Evolutionary conservation across 2,888 invertebrate species (phyloP).

Genomic region (Hirtodrosophila confusa): DNA sequence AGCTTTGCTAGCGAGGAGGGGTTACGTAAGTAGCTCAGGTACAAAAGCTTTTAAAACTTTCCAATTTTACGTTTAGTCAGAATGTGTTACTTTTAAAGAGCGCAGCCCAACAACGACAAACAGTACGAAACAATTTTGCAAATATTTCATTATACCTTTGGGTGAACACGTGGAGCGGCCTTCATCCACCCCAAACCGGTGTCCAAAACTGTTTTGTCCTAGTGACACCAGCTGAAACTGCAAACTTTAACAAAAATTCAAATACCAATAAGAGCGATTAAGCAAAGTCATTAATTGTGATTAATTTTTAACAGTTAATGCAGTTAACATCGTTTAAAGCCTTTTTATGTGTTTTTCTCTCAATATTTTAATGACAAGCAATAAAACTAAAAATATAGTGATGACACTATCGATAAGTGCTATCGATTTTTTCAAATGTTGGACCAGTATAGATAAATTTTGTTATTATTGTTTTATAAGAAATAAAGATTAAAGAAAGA

Average conservation of each 20-base stretch:
- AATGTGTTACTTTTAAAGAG: conserved; percentile 26
- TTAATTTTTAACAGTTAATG: too few species aligned
- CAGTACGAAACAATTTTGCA: conserved; percentile 30
- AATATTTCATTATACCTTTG: conserved; percentile 13
- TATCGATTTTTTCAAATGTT: too few species aligned
- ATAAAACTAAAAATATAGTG: too few species aligned
- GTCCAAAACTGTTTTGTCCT: background rate
- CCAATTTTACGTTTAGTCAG: conserved; percentile 57
- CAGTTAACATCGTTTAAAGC: too few species aligned
- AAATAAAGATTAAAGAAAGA: too few species aligned
- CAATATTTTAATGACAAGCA: too few species aligned
- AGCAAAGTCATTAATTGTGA: too few species aligned
- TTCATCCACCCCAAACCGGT: background rate
- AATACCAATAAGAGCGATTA: too few species aligned
- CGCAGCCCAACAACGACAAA: conserved; percentile 6
- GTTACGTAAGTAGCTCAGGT: conserved; percentile 55
- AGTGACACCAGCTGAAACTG: conserved; percentile 7
- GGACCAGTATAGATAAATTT: too few species aligned
- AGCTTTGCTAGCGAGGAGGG: conserved; percentile 16
- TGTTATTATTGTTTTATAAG: too few species aligned
- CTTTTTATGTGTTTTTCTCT: too few species aligned
- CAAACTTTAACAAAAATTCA: background rate
- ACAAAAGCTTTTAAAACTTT: conserved; percentile 67
- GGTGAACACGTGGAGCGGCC: background rate
- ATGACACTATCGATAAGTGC: too few species aligned